A percentile compares a stretch with the other conserved stretches of the same genome.
Evolutionary conservation across 2,113 vertebrate species (phyloP).

Genomic region (Cynocephalus volans): DNA sequence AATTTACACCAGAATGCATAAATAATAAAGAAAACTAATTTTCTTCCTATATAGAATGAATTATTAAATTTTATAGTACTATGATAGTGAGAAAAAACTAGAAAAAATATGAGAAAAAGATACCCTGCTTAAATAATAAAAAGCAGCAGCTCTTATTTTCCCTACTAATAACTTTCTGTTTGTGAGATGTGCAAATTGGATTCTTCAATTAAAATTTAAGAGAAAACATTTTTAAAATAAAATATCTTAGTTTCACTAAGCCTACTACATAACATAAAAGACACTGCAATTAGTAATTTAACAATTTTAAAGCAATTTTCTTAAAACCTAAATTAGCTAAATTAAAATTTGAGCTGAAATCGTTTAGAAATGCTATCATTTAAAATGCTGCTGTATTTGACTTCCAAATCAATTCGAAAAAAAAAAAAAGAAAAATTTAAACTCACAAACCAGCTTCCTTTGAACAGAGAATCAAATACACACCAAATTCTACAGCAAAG

Average conservation of each 20-base stretch:
- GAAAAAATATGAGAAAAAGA: constrained; percentile 41
- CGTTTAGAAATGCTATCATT: constrained; percentile 2
- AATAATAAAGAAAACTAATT: not conserved
- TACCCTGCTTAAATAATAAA: not conserved
- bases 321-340: constrained; percentile 20
- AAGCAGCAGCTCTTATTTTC: constrained; percentile 17
- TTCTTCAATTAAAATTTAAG: constrained; percentile 21
- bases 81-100: not conserved
- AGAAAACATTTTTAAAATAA: constrained; percentile 37
- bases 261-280: not conserved
- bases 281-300: not conserved
- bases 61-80: not conserved
- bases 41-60: not conserved
- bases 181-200: not conserved
- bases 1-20: no score
- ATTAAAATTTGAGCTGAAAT: not conserved
- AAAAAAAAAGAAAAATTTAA: not conserved
- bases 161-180: not conserved
- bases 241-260: constrained; percentile 7
- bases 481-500: not conserved
- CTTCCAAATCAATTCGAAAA: not conserved
- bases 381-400: not conserved
- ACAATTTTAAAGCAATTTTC: not conserved
- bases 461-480: constrained; percentile 1
- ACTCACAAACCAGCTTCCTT: not conserved